These are phyloP conservation scores for Strix occidentalis DNA, from an alignment of 2,797 vertebrate genomes.

Conservation along the genomic window DNA sequence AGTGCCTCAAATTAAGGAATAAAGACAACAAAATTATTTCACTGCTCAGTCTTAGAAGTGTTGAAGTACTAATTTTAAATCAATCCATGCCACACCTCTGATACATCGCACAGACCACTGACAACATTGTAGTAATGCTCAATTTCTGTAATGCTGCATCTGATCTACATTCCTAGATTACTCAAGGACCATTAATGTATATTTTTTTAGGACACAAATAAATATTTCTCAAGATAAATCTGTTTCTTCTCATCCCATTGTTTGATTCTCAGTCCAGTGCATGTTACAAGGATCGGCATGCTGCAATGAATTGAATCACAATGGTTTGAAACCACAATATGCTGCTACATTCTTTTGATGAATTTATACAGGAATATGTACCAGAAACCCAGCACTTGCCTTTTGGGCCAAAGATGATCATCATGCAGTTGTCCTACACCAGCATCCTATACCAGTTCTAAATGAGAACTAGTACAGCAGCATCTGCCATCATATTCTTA, in stretches of 20 bases:
- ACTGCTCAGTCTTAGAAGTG: neutral
- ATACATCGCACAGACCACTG: neutral
- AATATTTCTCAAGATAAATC: neutral
- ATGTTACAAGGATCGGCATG: accelerated
- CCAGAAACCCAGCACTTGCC: neutral
- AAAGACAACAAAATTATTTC: neutral
- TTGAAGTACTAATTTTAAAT: neutral
- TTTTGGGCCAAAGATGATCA: neutral
- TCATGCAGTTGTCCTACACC: neutral
- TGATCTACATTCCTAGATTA: neutral
- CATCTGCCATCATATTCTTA: neutral
- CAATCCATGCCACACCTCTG: neutral
- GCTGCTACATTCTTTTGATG: neutral
- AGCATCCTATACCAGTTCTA: neutral
- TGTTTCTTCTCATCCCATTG: neutral
- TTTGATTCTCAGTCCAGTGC: neutral
- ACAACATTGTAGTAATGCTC: accelerated
- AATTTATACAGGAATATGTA: neutral
- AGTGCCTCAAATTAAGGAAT: neutral
- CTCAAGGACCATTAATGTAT: neutral
- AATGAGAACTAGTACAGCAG: neutral
- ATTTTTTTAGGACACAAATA: neutral
- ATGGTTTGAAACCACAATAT: accelerated
- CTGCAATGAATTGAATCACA: neutral
- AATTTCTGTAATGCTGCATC: neutral